Evolutionary conservation across 2,888 invertebrate genomes (phyloP), one percentile per base, ranked within the genome.

Genomic region (Amiota communis): DNA sequence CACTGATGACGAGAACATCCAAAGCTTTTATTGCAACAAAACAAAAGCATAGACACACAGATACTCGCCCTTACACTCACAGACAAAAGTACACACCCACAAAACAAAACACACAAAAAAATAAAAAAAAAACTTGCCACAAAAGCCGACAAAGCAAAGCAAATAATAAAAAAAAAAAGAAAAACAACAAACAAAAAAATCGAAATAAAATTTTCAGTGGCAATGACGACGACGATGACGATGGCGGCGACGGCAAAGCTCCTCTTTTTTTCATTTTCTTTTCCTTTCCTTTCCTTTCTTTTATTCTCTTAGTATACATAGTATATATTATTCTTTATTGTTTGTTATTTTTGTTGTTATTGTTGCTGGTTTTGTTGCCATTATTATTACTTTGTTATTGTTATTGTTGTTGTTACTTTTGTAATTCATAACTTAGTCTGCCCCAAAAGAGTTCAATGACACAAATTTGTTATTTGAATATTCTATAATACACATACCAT

Each of bases 401-500:
- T 63, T 36, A 13, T 63, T 13, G 23, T 46, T 63, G 36, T 48
- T 65, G n/a, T 65, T 65, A 49, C 46, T 51, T 23, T 65, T 11
- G 48, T 20, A 49, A 56, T 67, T 68, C 17, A 36, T 68, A 13
- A n/a, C 63, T 23, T 20, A 71, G 63, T 72, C 65, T 61, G 36
- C 36, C 70, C 73, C 53, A 73, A 59, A 59, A 59, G 17, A 63
- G 63, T 63, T 63, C 63, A 63, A 63, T 63, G 63, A 63, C 63
- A 63, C 46, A 63, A 63, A 63, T 20, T 36, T 36, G 36, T 36
- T 36, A 59, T 11, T 15, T 36, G 63, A 63, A 59, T 59, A 15
- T 59, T n/a, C n/a, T n/a, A n/a, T n/a, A n/a, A n/a, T n/a, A n/a
- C n/a, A n/a, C n/a, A n/a, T n/a, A n/a, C n/a, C n/a, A 53, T 53